Base-by-base conservation (phyloP, 2,888 invertebrate species). In the Zygaena filipendulae region DNA sequence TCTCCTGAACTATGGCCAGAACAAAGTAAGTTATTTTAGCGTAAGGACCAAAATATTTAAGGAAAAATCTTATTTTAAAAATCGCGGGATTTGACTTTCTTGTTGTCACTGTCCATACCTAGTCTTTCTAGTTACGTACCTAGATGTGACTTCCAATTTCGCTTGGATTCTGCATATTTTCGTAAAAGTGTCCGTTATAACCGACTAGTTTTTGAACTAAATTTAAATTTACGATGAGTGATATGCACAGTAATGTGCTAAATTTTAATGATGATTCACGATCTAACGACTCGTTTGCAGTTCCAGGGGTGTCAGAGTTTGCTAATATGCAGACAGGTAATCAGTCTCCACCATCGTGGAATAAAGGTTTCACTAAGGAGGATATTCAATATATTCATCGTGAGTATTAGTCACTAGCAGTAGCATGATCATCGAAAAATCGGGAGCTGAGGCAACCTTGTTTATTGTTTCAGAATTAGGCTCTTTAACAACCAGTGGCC, bases 1-100 rank as follows among this genome's bases (percentile, higher is more conserved):
- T 97, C 97, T 2, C 97, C 97, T 16, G 95, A 97, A 59, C 70
- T 97, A 51, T 97, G 97, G 97, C 96, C 96, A 12, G 95, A 96
- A 69, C 91, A 92, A 81, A 91, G 95, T 95, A 83, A 87, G 87
- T n/a, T 77, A 13, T 10, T 26, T 34, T 13, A 23, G 24, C 3
- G 8, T 26, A 16, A 31, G 23, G 21, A 11, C 16, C 10, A 24
- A 21, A 29, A 21, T 21, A 12, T 30, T 4, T 30, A n/a, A n/a
- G n/a, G n/a, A n/a, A n/a, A n/a, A n/a, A n/a, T 35, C 18, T 26
- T 23, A 11, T 69, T 75, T 70, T 42, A 74, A 79, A 72, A 63
- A 59, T 62, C 61, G 71, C 77, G 77, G 60, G 59, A 67, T 59
- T 53, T 47, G 23, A 38, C 50, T 63, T 54, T 58, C 37, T 58